These are phyloP conservation scores for Nesoenas mayeri DNA, from an alignment of 2,113 vertebrate genomes.

Conservation along the genomic window DNA sequence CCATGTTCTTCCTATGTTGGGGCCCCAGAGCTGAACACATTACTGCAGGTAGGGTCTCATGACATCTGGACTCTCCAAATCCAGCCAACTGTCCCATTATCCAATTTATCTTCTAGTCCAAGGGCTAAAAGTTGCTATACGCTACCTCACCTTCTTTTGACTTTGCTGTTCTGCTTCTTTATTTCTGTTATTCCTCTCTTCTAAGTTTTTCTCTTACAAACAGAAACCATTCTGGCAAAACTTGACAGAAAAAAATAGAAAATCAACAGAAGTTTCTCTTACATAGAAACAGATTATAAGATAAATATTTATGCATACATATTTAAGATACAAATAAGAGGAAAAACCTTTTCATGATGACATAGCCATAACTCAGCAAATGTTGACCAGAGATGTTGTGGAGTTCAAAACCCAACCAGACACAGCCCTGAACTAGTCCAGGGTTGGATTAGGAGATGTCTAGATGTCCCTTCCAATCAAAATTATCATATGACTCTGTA, in stretches of 20 bases:
- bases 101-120: neutral
- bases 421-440: neutral
- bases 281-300: neutral
- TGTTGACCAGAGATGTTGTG: fast-evolving
- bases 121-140: neutral
- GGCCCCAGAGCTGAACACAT: too few species aligned
- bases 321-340: neutral
- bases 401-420: neutral
- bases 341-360: neutral
- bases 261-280: neutral
- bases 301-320: neutral
- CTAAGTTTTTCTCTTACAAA: neutral
- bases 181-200: neutral
- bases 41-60: too few species aligned
- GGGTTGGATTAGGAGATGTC: neutral
- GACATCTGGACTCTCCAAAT: neutral
- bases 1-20: too few species aligned
- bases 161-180: neutral
- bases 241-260: neutral
- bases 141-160: neutral
- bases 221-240: neutral
- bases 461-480: neutral
- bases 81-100: neutral
- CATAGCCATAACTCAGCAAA: neutral
- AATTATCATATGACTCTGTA: neutral